These are phyloP conservation scores for Formica aserva DNA, from an alignment of 2,888 invertebrate genomes.

Conservation along the genomic window DNA sequence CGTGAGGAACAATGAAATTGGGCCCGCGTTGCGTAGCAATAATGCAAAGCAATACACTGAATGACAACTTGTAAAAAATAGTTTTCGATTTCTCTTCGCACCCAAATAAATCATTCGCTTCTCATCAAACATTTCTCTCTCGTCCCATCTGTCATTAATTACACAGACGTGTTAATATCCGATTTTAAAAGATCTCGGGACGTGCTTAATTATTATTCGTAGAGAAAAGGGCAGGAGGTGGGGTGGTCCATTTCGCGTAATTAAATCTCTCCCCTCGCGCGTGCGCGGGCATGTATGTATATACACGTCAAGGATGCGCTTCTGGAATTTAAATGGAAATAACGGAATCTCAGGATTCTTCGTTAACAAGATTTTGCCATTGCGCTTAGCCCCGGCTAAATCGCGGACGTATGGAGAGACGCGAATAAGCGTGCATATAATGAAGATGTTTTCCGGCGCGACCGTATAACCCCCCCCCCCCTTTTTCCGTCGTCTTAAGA, in stretches of 20 bases:
- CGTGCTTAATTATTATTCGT: constrained; percentile 48
- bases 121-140: not conserved
- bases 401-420: constrained; percentile 10
- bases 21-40: not conserved
- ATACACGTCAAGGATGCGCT: constrained; percentile 20
- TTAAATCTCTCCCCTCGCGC: constrained; percentile 26
- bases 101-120: not conserved
- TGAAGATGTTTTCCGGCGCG: constrained; percentile 64
- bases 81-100: not conserved
- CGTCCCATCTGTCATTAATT: constrained; percentile 29
- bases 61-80: not conserved
- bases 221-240: not conserved
- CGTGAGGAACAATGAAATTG: constrained; percentile 7
- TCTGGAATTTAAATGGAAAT: constrained; percentile 57
- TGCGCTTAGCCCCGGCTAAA: constrained; percentile 33
- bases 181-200: constrained; percentile 32
- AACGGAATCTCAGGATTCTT: constrained; percentile 55
- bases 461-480: constrained; percentile 4
- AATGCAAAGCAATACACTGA: not conserved
- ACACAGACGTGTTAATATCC: constrained; percentile 3
- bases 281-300: not conserved
- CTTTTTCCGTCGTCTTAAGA: not conserved
- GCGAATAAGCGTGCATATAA: constrained; percentile 60
- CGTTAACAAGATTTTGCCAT: constrained; percentile 56
- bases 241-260: constrained; percentile 39